A percentile compares a stretch with the other conserved stretches of the same genome.
These are phyloP conservation scores for Halyomorpha halys DNA, from an alignment of 1,140 invertebrate genomes.

Conservation along the genomic window DNA sequence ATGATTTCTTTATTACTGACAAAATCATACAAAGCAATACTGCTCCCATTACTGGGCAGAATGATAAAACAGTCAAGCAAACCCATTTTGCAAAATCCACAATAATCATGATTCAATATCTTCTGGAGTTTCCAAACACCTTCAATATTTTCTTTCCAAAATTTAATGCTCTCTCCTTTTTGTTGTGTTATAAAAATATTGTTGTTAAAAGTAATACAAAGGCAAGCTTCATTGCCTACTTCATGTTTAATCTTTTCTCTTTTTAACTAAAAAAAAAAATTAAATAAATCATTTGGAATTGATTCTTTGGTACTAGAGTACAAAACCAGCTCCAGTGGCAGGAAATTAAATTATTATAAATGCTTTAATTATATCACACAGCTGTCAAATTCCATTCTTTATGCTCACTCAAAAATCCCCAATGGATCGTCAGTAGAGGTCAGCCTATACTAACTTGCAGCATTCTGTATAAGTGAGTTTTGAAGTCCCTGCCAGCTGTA, in stretches of 20 bases:
- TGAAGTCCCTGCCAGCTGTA: too few species aligned
- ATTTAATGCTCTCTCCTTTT: conserved; percentile 53
- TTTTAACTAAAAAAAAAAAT: not conserved
- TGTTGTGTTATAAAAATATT: conserved; percentile 53
- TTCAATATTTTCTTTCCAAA: conserved; percentile 47
- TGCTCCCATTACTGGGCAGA: conserved; percentile 51
- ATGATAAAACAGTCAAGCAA: conserved; percentile 50
- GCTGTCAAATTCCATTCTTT: too few species aligned
- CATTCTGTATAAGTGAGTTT: too few species aligned
- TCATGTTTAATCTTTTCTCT: not conserved
- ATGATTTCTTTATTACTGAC: conserved; percentile 40
- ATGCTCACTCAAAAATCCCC: too few species aligned
- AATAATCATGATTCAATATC: conserved; percentile 45
- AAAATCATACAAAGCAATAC: conserved; percentile 47
- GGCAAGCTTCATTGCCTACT: conserved; percentile 14
- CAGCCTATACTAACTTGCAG: too few species aligned
- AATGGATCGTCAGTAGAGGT: too few species aligned
- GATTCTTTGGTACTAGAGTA: too few species aligned
- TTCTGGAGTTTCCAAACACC: conserved; percentile 46
- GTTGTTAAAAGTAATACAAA: conserved; percentile 13
- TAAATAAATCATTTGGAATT: not conserved
- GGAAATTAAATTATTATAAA: too few species aligned
- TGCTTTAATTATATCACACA: too few species aligned
- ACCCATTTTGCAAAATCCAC: conserved; percentile 51
- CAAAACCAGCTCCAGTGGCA: too few species aligned